Conservation (phyloP, 1,140 invertebrate genomes). For the Pogonomyrmex californicus region DNA sequence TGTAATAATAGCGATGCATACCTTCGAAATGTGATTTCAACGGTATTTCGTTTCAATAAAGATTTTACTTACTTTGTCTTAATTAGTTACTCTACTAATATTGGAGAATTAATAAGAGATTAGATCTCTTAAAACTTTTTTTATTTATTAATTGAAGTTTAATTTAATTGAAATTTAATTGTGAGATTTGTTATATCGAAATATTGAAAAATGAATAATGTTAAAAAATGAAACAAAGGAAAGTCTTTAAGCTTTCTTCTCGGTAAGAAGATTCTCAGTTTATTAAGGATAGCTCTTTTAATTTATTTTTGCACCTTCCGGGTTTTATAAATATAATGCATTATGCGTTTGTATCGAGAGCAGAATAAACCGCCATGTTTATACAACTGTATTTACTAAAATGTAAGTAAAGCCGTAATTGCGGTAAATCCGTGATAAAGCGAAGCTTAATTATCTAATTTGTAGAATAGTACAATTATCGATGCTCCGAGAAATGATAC, state of each 20-base stretch:
- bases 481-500: background rate
- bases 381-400: slow-evolving; percentile 5
- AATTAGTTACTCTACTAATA: slow-evolving; percentile 5
- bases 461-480: background rate
- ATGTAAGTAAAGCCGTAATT: background rate
- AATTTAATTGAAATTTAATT: slow-evolving; percentile 4
- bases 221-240: background rate
- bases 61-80: slow-evolving; percentile 1
- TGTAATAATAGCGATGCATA: slow-evolving; percentile 24
- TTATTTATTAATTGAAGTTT: background rate
- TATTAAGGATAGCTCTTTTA: background rate
- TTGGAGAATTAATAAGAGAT: slow-evolving; percentile 6
- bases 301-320: background rate
- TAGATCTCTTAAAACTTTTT: background rate
- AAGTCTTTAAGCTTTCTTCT: background rate
- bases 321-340: background rate
- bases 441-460: slow-evolving; percentile 19
- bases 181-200: background rate
- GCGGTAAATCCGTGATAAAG: background rate
- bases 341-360: background rate
- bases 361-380: background rate
- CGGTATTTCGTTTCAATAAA: background rate
- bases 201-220: background rate
- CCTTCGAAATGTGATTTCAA: slow-evolving; percentile 4
- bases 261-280: background rate